Evolutionary conservation across 2,888 invertebrate genomes (phyloP).

Genomic region (Bembecia ichneumoniformis): DNA sequence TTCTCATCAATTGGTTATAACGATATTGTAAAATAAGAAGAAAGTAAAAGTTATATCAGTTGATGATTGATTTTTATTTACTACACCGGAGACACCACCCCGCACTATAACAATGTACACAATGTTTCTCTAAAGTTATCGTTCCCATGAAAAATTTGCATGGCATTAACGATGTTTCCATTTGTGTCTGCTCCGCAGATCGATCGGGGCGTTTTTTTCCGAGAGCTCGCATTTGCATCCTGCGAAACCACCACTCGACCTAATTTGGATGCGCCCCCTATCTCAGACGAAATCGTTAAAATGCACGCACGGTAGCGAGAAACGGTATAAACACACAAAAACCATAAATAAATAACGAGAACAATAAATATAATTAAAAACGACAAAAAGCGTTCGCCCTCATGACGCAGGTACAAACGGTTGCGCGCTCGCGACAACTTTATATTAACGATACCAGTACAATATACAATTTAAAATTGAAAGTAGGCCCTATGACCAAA

Average conservation of each 20-base stretch:
- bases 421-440: conserved; percentile 55
- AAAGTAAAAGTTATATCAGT: no score
- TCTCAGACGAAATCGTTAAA: conserved; percentile 57
- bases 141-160: conserved; percentile 37
- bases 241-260: conserved; percentile 39
- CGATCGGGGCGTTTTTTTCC: conserved; percentile 33
- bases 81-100: no score
- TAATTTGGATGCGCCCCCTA: conserved; percentile 63
- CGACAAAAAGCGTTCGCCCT: conserved; percentile 65
- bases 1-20: no score
- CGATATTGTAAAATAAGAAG: no score
- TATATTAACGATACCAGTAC: conserved; percentile 45
- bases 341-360: conserved; percentile 68
- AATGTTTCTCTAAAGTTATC: no score
- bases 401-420: conserved; percentile 59
- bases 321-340: conserved; percentile 46
- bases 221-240: conserved; percentile 48
- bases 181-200: conserved; percentile 36
- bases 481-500: conserved; percentile 22
- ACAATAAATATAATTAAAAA: conserved; percentile 71
- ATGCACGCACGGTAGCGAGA: conserved; percentile 63
- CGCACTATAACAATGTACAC: no score
- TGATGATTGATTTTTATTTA: no score
- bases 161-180: conserved; percentile 58
- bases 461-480: conserved; percentile 20